A percentile compares a stretch with the other conserved stretches of the same genome.
Conservation (phyloP, 2,888 invertebrate genomes). For the Koerneria pararmatus region DNA sequence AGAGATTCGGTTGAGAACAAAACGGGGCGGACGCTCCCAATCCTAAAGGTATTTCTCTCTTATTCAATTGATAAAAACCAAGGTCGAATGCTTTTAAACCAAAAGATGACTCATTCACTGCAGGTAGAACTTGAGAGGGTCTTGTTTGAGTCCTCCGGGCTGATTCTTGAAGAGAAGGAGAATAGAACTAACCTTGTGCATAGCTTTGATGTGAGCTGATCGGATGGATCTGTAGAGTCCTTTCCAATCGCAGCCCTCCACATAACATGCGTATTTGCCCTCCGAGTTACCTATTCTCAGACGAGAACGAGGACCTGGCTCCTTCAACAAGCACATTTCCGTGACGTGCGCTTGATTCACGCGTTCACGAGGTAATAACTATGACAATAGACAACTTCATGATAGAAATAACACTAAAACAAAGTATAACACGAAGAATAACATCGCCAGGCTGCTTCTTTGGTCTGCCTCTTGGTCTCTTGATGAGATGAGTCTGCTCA, state of each 20-base stretch:
- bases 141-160: too few species aligned
- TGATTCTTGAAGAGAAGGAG: too few species aligned
- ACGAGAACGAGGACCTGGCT: constrained; percentile 20
- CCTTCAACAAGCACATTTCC: too few species aligned
- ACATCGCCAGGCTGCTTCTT: constrained; percentile 16
- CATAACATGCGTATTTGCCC: constrained; percentile 41
- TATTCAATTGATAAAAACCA: too few species aligned
- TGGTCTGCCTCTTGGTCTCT: constrained; percentile 21
- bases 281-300: constrained; percentile 26
- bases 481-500: constrained; percentile 11
- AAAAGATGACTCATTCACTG: background rate
- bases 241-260: constrained; percentile 24
- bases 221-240: constrained; percentile 38
- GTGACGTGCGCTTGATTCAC: too few species aligned
- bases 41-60: constrained; percentile 9
- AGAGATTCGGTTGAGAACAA: constrained; percentile 28
- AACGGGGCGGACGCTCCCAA: constrained; percentile 19
- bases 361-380: background rate
- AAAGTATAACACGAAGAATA: background rate
- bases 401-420: background rate
- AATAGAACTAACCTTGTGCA: constrained; percentile 31
- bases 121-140: background rate
- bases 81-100: too few species aligned
- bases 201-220: constrained; percentile 36
- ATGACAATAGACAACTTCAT: too few species aligned